Base-by-base conservation (phyloP, 2,797 vertebrate genomes). In the Cossypha dichroa region DNA sequence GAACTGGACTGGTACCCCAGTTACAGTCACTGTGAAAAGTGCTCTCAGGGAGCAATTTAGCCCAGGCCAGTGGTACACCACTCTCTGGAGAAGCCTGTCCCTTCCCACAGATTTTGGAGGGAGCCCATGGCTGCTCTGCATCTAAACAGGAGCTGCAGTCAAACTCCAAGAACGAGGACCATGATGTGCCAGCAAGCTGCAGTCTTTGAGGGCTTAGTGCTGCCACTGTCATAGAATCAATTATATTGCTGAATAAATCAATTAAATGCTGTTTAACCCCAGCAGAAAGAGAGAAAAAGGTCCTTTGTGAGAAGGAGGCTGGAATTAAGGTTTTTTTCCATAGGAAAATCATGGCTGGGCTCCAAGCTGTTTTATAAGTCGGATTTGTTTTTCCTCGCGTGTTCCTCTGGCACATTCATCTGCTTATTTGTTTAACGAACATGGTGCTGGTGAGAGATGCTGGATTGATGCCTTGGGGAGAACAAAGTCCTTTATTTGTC, bases 401-500 rank as follows among this genome's bases (percentile, higher is more conserved):
- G 38, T 76, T 91, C 90, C 68, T 72, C 59, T 88, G 68, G 45
- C 69, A 48, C 82, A 36, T 90, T 92, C 69, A 36, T 91, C 73
- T 94, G 90, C 80, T 96, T 97, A 92, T 96, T 96, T 97, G 45
- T 92, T 91, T 91, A 96, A 93, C 0, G 13, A 94, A 41, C 68
- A 17, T 86, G 83, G 81, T 33, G 54, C 56, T 84, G 48, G 72
- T 87, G 76, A 95, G 76, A 56, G 64, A 49, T 80, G 81, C 86
- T 86, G 74, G 86, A 91, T 85, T 94, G 91, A 95, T 74, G 73
- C 92, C 90, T 59, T 49, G 76, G 94, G 87, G 91, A 94, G 81
- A 85, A 18, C 18, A 72, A 80, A 85, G 68, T 64, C 43, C 58
- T 92, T 51, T 73, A n/a, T 85, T 96, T 93, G 73, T 85, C 90